Conservation (phyloP, 1,140 invertebrate species). For the Aphelinus atriplicis region DNA sequence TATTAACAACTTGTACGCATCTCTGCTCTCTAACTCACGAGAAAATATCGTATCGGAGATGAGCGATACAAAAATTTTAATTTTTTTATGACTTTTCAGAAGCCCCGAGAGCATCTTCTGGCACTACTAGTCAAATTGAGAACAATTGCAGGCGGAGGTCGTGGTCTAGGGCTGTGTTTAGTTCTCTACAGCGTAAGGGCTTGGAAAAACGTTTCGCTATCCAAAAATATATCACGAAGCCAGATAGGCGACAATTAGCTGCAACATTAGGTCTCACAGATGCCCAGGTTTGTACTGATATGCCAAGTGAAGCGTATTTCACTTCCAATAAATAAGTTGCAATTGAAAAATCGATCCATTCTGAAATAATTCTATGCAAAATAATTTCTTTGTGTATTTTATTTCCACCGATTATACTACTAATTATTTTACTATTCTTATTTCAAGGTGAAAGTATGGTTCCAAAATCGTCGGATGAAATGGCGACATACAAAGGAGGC, state of each 20-base stretch:
- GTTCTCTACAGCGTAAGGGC: conserved; percentile 89
- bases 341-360: too few species aligned
- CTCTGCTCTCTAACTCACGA: too few species aligned
- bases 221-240: conserved; percentile 95
- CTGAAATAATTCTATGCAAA: too few species aligned
- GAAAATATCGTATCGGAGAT: too few species aligned
- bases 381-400: too few species aligned
- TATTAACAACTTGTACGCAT: too few species aligned
- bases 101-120: background rate
- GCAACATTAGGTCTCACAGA: conserved; percentile 91
- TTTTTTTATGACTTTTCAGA: background rate
- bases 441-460: conserved; percentile 89
- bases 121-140: background rate
- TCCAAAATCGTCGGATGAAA: conserved; percentile 93
- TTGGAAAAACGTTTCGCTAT: conserved; percentile 89
- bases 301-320: conserved; percentile 4
- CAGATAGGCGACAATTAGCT: conserved; percentile 88
- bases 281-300: conserved; percentile 70
- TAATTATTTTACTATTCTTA: conserved; percentile 23
- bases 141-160: conserved; percentile 76
- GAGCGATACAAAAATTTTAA: too few species aligned
- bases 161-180: conserved; percentile 95
- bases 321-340: background rate
- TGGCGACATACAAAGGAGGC: conserved; percentile 86
- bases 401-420: background rate